Evolutionary conservation across 2,113 vertebrate species (phyloP), one percentile per base, ranked within the genome.

Genomic region (Drymodes brunneopygia): DNA sequence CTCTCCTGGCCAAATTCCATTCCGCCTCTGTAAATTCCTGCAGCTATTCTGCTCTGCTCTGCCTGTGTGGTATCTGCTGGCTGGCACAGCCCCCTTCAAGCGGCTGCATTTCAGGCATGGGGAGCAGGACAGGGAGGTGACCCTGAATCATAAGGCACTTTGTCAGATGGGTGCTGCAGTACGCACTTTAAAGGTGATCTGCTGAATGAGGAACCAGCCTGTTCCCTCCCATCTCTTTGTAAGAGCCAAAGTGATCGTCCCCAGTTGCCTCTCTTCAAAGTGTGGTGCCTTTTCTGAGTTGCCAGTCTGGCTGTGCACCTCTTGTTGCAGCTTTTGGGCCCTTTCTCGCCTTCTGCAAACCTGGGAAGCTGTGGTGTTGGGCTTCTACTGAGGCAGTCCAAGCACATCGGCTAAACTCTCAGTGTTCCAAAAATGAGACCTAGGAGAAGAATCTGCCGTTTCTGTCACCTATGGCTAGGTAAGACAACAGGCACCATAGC

Each of bases 11-110:
- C 23, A 18, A 81, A 96, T 96, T 96, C 95, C 94, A 90, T 96
- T 95, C 94, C 17, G 64, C 96, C 90, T 96, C 95, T 96, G 90
- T 93, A 81, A 77, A 96, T 97, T 96, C 93, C 88, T 90, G 64
- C 79, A 86, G 81, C 84, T 88, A 38, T 69, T 64, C 61, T 0
- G 27, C 89, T 92, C 73, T 36, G 61, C 3, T 15, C 85, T 77
- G 94, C 86, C 33, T 89, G 81, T 90, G 94, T 93, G 92, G 71
- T 78, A 77, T 86, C 81, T 4, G 12, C 77, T 0, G 12, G 75
- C 79, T 92, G 71, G 81, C 23, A 20, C 60, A 21, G 47, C n/a
- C 51, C 61, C 60, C 47, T 6, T 15, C 23, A 3, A 51, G 40
- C 22, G 2, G 25, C 58, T 53, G 42, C 9, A 1, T 64, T 90